phyloP scores from a whole-genome alignment of 2,113 vertebrate genomes.

The Orcinus orca region DNA sequence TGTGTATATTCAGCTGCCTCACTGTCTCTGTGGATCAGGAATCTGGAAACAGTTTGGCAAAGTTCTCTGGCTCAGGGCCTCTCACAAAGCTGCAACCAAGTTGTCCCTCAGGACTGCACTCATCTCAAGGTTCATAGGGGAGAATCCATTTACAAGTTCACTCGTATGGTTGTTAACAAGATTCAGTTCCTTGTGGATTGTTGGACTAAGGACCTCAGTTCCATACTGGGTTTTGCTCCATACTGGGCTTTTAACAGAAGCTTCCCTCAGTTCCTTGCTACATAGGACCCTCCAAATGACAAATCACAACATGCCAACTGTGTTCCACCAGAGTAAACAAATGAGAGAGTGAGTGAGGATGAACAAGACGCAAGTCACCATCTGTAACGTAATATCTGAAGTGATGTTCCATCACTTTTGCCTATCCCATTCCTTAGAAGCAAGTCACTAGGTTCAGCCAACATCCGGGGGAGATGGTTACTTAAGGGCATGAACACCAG shows the following conservation, averaged over 20 bases:
- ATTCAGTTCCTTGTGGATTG: not conserved
- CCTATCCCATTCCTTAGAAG: not conserved
- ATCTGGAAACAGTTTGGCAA: not conserved
- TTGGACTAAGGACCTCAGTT: not conserved
- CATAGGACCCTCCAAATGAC: too few relatives aligned
- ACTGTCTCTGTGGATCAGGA: not conserved
- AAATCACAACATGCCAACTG: not conserved
- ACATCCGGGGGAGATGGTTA: not conserved
- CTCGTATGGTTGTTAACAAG: not conserved
- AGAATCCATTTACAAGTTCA: not conserved
- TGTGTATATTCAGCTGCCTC: not conserved
- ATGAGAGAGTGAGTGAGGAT: not conserved
- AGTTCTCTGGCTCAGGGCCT: not conserved
- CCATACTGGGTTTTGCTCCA: not conserved
- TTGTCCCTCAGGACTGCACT: not conserved
- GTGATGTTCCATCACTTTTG: not conserved
- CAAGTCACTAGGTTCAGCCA: not conserved
- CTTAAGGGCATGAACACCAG: not conserved
- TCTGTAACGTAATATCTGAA: not conserved
- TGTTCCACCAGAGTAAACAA: not conserved
- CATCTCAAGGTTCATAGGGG: not conserved
- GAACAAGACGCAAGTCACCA: not conserved
- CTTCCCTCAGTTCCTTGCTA: not conserved
- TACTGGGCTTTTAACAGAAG: not conserved
- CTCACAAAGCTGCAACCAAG: not conserved